phyloP scores from a whole-genome alignment of 30 jellyfish, hydroid and myxozoan genomes.

The Aurelia sp. region DNA sequence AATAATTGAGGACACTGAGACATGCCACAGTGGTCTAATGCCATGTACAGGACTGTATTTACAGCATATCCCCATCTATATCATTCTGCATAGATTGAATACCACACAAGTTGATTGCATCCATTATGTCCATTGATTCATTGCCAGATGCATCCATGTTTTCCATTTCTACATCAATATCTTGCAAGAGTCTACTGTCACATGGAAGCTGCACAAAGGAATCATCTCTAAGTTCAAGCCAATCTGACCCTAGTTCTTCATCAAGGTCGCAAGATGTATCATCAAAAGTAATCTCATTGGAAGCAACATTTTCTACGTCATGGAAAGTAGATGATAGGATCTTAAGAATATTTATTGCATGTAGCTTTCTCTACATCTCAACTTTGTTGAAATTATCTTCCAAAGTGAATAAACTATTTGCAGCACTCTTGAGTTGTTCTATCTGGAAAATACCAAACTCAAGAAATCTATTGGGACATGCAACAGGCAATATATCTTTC shows the following conservation, averaged over 20 bases:
- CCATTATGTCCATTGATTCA: too few species aligned
- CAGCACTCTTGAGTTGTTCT: neutral
- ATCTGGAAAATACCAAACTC: constrained; percentile 7
- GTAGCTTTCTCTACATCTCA: constrained; percentile 9
- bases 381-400: neutral
- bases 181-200: neutral
- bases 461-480: neutral
- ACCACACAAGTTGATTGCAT: too few species aligned
- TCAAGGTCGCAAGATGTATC: neutral
- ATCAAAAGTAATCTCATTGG: neutral
- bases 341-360: neutral
- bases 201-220: neutral
- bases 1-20: too few species aligned
- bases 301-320: too few species aligned
- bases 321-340: neutral
- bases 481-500: constrained; percentile 5
- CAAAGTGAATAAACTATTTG: neutral
- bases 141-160: neutral
- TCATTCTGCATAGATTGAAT: too few species aligned
- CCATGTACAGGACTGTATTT: too few species aligned
- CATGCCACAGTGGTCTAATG: too few species aligned
- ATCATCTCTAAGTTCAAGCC: constrained; percentile 5
- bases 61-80: too few species aligned
- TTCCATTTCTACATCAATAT: constrained; percentile 1
- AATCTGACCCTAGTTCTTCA: neutral